Conservation (phyloP, 2,113 vertebrate species). For the Gorsachius goisagi region DNA sequence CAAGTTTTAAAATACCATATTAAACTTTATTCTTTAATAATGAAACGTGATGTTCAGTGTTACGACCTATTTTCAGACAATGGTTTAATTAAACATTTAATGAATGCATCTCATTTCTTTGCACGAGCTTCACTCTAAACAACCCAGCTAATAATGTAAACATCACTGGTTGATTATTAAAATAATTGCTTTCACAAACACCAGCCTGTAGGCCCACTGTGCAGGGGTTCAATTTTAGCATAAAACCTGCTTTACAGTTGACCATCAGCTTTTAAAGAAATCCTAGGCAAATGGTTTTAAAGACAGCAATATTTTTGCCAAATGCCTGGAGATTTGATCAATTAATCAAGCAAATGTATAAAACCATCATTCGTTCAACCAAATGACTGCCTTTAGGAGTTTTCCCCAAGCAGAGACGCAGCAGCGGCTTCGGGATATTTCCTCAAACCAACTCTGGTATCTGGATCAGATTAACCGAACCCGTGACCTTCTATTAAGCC, state of each 20-base stretch:
- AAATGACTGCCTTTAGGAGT: not conserved
- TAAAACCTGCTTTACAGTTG: not conserved
- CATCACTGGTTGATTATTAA: constrained; percentile 11
- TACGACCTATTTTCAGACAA: not conserved
- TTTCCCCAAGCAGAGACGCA: not conserved
- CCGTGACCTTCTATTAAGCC: not conserved
- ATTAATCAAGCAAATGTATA: not conserved
- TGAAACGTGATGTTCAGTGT: not conserved
- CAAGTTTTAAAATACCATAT: not conserved
- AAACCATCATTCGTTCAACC: not conserved
- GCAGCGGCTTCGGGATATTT: not conserved
- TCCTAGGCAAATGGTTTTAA: not conserved
- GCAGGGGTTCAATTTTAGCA: not conserved
- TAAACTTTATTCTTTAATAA: not conserved
- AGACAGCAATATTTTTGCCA: not conserved
- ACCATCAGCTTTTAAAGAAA: not conserved
- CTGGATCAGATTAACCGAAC: not conserved
- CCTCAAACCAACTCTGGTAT: not conserved
- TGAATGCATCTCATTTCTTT: not conserved
- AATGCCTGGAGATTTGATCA: not conserved
- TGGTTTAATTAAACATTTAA: constrained; percentile 32
- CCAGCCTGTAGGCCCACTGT: not conserved
- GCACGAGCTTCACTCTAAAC: not conserved
- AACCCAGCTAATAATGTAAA: constrained; percentile 13
- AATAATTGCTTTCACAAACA: constrained; percentile 23